A percentile compares a stretch with the other conserved stretches of the same genome.
These are phyloP conservation scores for Cantharis rufa DNA, from an alignment of 2,888 invertebrate species.

Conservation along the genomic window DNA sequence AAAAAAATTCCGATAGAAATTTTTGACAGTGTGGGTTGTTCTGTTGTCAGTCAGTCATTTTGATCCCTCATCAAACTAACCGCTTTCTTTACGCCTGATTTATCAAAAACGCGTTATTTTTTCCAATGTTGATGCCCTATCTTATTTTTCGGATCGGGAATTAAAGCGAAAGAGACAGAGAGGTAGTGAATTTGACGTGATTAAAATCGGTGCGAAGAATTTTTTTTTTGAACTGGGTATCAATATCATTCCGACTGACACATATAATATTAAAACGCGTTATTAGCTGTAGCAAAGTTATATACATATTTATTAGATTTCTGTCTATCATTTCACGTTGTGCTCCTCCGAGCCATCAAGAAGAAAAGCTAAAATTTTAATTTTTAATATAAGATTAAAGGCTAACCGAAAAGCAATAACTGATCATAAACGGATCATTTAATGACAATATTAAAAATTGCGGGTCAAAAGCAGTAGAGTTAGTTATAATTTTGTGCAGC, in stretches of 20 bases:
- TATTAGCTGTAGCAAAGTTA: slow-evolving; percentile 18
- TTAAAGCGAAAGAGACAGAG: neutral
- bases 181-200: slow-evolving; percentile 5
- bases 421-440: slow-evolving; percentile 38
- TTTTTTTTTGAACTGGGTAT: slow-evolving; percentile 15
- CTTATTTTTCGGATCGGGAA: slow-evolving; percentile 1
- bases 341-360: neutral
- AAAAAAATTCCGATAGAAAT: slow-evolving; percentile 34
- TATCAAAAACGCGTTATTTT: slow-evolving; percentile 36
- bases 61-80: slow-evolving; percentile 46
- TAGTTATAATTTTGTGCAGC: slow-evolving; percentile 40
- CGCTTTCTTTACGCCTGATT: slow-evolving; percentile 46
- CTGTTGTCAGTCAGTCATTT: slow-evolving; percentile 47
- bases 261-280: slow-evolving; percentile 22
- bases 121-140: neutral
- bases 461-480: slow-evolving; percentile 42
- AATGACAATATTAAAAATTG: slow-evolving; percentile 53
- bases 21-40: slow-evolving; percentile 46
- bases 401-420: slow-evolving; percentile 30
- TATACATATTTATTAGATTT: slow-evolving; percentile 28
- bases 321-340: slow-evolving; percentile 6
- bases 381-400: slow-evolving; percentile 1
- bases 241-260: slow-evolving; percentile 27
- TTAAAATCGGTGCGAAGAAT: neutral
- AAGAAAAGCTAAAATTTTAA: neutral